Conservation (phyloP, 2,888 invertebrate genomes). For the Acleris emargana region DNA sequence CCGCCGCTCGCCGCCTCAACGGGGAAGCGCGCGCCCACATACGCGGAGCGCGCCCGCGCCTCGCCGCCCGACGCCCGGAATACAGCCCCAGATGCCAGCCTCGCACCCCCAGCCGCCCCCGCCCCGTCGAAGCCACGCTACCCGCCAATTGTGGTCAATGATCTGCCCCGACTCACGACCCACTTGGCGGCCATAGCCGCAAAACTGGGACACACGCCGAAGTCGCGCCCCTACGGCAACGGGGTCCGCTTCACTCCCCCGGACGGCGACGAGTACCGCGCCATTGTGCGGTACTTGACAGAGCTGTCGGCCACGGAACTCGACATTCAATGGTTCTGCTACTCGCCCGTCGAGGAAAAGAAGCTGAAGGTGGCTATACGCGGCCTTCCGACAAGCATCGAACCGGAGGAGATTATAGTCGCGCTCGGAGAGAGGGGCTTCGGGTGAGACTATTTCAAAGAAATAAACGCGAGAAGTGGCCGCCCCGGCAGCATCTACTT, state of each 20-base stretch:
- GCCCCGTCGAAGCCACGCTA: too few species aligned
- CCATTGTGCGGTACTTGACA: background rate
- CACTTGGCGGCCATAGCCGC: background rate
- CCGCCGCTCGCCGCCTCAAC: too few species aligned
- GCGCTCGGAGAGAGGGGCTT: background rate
- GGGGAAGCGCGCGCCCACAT: too few species aligned
- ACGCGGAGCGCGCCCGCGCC: too few species aligned
- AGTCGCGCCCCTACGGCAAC: background rate
- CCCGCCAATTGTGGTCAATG: too few species aligned
- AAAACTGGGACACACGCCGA: background rate
- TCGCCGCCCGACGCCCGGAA: too few species aligned
- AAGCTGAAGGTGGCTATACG: background rate
- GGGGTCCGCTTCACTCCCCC: background rate
- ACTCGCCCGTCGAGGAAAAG: background rate
- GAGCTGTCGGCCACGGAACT: background rate
- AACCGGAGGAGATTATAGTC: background rate
- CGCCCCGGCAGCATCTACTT: conserved; percentile 1
- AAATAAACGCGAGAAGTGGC: background rate
- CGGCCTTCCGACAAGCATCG: background rate
- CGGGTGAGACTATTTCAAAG: background rate
- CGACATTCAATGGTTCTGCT: background rate
- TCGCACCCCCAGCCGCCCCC: background rate
- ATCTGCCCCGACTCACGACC: too few species aligned
- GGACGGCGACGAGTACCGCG: background rate
- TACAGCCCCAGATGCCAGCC: too few species aligned